Evolutionary conservation across 2,113 vertebrate species (phyloP), one percentile per base, ranked within the genome.

Genomic region (Gymnocephalus cernua): DNA sequence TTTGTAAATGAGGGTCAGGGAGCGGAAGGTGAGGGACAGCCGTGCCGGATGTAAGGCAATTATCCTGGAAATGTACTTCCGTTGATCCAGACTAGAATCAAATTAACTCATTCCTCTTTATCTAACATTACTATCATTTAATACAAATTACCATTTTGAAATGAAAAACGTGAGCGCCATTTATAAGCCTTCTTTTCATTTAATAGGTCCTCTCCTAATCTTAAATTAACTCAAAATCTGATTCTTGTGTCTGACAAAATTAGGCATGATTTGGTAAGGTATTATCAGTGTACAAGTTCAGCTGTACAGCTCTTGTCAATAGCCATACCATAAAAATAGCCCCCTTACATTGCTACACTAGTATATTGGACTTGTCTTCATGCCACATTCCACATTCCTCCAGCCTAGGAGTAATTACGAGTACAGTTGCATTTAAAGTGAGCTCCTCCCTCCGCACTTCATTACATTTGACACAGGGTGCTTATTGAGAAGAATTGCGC

Each of bases 381-480:
- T 29, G 23, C 48, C 4, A 1, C 51, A 58, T n/a, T 13, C 27
- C 15, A 14, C 48, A n/a, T n/a, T n/a, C n/a, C n/a, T n/a, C n/a
- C n/a, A 27, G 8, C 16, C 56, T 12, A 15, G n/a, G 53, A 41
- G 57, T 45, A 70, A 80, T 59, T 64, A 83, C 56, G 9, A 70
- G 11, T 32, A 25, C 25, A 47, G 32, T 50, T 44, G 16, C 27
- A 65, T 29, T 74, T 18, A 38, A 53, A 73, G 70, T 69, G 18
- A 18, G 59, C 59, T 32, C 64, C 35, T 61, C 63, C 32, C 27
- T 65, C 63, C 48, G 32, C 57, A 61, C 64, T 57, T 56, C 15
- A 79, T 69, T 80, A 41, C 69, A 62, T 76, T 85, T 83, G 61
- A 84, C 63, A 85, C 16, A 53, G 70, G 63, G 80, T 64, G 57